phyloP scores from a whole-genome alignment of 2,888 invertebrate genomes.

The Drosophila pegasa region DNA sequence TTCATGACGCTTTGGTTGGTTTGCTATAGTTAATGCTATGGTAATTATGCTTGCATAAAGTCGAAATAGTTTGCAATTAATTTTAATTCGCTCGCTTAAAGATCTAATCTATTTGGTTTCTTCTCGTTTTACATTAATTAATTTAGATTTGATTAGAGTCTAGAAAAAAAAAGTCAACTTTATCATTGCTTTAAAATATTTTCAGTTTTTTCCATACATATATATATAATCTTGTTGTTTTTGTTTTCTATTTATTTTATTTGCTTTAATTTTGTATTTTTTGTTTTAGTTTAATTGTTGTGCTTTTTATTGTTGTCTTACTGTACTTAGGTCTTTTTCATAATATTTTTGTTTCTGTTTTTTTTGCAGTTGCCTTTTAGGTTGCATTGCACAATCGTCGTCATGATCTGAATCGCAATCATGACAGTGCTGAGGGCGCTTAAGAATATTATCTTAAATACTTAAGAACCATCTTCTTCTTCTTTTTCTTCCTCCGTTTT shows the following conservation, averaged over 20 bases:
- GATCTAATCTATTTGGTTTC: slow-evolving; percentile 36
- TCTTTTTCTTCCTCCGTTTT: background rate
- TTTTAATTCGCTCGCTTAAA: slow-evolving; percentile 51
- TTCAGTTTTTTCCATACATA: slow-evolving; percentile 24
- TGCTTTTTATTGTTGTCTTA: slow-evolving; percentile 33
- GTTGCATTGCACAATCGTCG: slow-evolving; percentile 36
- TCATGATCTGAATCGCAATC: slow-evolving; percentile 10
- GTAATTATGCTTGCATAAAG: slow-evolving; percentile 64
- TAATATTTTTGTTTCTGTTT: background rate
- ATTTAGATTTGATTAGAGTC: slow-evolving; percentile 50
- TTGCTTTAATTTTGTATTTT: slow-evolving; percentile 9
- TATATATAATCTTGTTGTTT: slow-evolving; percentile 6
- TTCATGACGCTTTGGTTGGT: slow-evolving; percentile 16
- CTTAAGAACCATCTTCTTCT: background rate
- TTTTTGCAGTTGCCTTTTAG: slow-evolving; percentile 52
- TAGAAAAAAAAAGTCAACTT: slow-evolving; percentile 62
- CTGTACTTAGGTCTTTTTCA: slow-evolving; percentile 14
- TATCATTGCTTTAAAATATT: slow-evolving; percentile 73
- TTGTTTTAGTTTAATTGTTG: slow-evolving; percentile 19
- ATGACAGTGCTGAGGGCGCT: slow-evolving; percentile 54
- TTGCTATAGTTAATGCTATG: slow-evolving; percentile 53
- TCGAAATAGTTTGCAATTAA: slow-evolving; percentile 59
- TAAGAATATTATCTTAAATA: slow-evolving; percentile 48
- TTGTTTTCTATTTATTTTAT: slow-evolving; percentile 17
- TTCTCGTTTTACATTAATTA: slow-evolving; percentile 34